These are phyloP conservation scores for Campoletis raptor DNA, from an alignment of 2,888 invertebrate genomes.

Conservation along the genomic window DNA sequence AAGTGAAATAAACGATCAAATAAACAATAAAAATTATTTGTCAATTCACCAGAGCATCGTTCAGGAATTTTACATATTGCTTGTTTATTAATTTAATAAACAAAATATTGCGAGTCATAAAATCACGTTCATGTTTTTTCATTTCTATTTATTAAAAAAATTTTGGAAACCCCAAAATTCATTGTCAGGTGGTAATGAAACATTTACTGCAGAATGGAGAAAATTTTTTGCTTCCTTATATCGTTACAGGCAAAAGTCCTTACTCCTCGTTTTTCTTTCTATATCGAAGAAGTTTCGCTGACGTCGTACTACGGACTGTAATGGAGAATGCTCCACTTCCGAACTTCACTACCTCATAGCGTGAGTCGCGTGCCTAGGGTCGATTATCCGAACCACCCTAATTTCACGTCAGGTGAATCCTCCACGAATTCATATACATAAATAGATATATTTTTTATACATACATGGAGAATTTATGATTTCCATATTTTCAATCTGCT, in stretches of 20 bases:
- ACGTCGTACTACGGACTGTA: slow-evolving; percentile 34
- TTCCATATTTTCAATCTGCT: neutral
- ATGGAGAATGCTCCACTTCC: slow-evolving; percentile 26
- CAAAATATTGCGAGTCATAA: neutral
- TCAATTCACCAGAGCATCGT: neutral
- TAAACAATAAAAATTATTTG: neutral
- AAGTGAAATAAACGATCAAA: neutral
- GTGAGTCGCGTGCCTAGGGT: slow-evolving; percentile 50
- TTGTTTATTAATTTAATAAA: neutral
- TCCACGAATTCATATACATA: slow-evolving; percentile 39
- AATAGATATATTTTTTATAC: neutral
- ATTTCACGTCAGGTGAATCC: slow-evolving; percentile 52
- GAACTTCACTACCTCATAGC: slow-evolving; percentile 2
- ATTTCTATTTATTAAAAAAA: neutral
- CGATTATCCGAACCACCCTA: slow-evolving; percentile 29
- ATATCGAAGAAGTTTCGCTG: slow-evolving; percentile 55
- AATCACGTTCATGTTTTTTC: neutral
- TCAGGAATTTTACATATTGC: neutral
- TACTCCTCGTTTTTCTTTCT: slow-evolving; percentile 4
- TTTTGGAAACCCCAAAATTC: neutral
- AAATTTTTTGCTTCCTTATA: slow-evolving; percentile 8
- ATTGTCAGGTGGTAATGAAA: neutral
- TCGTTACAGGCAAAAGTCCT: slow-evolving; percentile 6
- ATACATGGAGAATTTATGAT: neutral
- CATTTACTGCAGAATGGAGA: neutral